Base-by-base conservation (phyloP, 1,140 invertebrate species). In the Drusus annulatus region DNA sequence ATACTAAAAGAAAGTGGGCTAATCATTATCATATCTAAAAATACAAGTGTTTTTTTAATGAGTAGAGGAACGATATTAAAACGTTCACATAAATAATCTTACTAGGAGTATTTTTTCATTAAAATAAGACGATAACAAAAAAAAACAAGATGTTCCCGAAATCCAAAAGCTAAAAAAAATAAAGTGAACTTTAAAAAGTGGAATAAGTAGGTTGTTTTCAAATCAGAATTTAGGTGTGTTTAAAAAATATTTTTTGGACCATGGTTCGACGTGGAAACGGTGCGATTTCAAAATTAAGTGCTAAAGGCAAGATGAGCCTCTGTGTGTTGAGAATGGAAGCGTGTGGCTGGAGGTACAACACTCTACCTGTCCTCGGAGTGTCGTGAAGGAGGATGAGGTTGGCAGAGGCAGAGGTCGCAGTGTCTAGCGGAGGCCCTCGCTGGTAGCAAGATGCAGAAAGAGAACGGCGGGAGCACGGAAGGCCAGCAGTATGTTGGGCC, bases 401-500 rank as follows among this genome's bases (percentile, higher is more conserved):
- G 23, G 23, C 1, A 60, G 52, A 16, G 52, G 28, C 28, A 15
- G 74, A 17, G 36, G 25, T n/a, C n/a, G n/a, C n/a, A n/a, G n/a
- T 60, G 74, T 15, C 74, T 21, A 28, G 31, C 45, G 19, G 60
- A 45, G 36, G 36, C 13, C 56, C 15, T 68, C 31, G 19, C 60
- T 23, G 19, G 56, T 31, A 75, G 65, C 69, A 88, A 87, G 83
- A 89, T 90, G 89, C 89, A 90, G 87, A 90, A 90, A 85, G 89
- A 89, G 83, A 88, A 87, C 84, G 80, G 71, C 31, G 62, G 36
- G 16, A 86, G 85, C 81, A 84, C 89, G 88, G 91, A 90, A 90
- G 90, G 90, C 86, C 95, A 96, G 87, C 96, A 98, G 90, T 99
- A 98, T 91, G 98, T 99, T 81, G 98, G 98, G 63, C 98, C 98